A percentile compares a stretch with the other conserved stretches of the same genome.
Conservation (phyloP, 2,113 vertebrate genomes). For the Lathamus discolor region DNA sequence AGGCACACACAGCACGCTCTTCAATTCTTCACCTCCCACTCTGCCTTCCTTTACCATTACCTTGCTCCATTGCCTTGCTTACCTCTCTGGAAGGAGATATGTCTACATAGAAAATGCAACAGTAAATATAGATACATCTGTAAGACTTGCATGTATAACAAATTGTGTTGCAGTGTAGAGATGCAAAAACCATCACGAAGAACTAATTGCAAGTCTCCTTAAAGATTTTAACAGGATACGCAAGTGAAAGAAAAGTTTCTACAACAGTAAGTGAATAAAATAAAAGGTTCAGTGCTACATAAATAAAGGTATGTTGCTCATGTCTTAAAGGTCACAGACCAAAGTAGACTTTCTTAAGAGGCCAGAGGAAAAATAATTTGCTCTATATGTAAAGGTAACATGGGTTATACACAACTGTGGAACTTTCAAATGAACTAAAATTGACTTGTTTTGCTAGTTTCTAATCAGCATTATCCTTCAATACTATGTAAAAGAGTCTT, state of each 20-base stretch:
- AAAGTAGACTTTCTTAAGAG: background rate
- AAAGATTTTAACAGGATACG: background rate
- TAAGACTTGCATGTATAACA: background rate
- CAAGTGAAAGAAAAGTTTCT: background rate
- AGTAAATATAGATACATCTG: background rate
- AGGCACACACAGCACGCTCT: background rate
- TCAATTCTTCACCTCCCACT: background rate
- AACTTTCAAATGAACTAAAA: background rate
- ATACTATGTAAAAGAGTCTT: background rate
- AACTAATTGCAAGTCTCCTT: background rate
- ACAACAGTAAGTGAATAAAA: background rate
- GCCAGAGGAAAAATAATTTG: background rate
- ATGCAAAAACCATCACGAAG: background rate
- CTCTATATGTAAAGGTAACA: background rate
- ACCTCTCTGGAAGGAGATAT: background rate
- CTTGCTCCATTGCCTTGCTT: background rate
- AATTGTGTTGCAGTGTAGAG: background rate
- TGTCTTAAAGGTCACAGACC: background rate
- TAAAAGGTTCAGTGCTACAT: background rate
- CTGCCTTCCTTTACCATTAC: background rate
- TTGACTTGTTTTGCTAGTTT: background rate
- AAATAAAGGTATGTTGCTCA: background rate
- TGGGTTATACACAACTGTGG: background rate
- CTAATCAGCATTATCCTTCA: background rate
- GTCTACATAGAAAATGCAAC: background rate